These are phyloP conservation scores for Brenthis hecate DNA, from an alignment of 2,888 invertebrate genomes.

Conservation along the genomic window DNA sequence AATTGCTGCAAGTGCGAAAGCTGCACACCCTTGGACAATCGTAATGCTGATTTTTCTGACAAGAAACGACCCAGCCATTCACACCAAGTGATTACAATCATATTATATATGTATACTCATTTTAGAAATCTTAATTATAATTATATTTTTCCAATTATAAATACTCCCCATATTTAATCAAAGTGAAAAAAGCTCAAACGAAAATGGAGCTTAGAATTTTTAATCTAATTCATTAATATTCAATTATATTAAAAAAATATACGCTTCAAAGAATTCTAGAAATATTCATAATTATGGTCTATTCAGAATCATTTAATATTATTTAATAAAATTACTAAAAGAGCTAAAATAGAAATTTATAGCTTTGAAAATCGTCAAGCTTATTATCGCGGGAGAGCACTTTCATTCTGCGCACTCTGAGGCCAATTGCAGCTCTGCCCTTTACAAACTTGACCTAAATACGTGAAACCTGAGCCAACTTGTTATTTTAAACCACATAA, in stretches of 20 bases:
- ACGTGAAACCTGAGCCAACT: not conserved
- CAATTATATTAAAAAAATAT: not conserved
- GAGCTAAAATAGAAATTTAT: slow-evolving; percentile 17
- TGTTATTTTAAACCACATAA: not conserved
- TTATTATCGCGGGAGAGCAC: slow-evolving; percentile 13
- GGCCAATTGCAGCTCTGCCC: slow-evolving; percentile 4
- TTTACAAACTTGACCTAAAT: slow-evolving; percentile 24
- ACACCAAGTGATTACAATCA: too few species aligned
- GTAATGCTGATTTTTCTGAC: too few species aligned
- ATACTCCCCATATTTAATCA: too few species aligned
- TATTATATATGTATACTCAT: too few species aligned
- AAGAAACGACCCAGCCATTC: too few species aligned
- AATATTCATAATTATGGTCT: slow-evolving; percentile 9
- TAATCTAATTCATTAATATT: not conserved
- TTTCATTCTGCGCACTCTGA: slow-evolving; percentile 6
- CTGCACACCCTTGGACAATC: too few species aligned
- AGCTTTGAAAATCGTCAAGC: slow-evolving; percentile 20
- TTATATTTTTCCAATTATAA: too few species aligned
- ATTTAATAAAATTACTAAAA: slow-evolving; percentile 9
- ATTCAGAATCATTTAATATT: slow-evolving; percentile 2
- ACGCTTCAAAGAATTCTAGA: not conserved
- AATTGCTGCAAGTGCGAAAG: too few species aligned
- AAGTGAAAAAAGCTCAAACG: too few species aligned
- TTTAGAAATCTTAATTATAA: too few species aligned
- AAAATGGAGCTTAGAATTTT: too few species aligned